Evolutionary conservation across 2,113 vertebrate genomes (phyloP).

Genomic region (Echinops telfairi): DNA sequence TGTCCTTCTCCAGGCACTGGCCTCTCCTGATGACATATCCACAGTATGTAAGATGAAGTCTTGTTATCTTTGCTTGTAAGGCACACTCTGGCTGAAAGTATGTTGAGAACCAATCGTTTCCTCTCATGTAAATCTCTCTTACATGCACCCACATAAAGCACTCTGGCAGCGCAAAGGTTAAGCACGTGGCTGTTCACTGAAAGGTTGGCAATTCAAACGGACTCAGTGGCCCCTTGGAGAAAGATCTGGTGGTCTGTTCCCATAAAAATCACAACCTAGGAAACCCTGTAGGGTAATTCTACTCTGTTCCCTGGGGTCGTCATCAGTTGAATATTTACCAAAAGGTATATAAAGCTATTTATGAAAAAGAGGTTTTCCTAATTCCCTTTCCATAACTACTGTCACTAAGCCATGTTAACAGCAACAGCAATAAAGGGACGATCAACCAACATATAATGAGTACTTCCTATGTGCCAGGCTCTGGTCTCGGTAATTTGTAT

Average conservation of each 20-base stretch:
- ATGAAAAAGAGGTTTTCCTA: not conserved
- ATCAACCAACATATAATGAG: constrained; percentile 3
- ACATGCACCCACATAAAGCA: too few relatives aligned
- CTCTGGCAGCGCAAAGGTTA: not conserved
- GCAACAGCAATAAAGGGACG: not conserved
- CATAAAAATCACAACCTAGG: not conserved
- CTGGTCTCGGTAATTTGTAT: not conserved
- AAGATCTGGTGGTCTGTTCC: not conserved
- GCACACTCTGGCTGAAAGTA: too few relatives aligned
- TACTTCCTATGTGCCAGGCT: not conserved
- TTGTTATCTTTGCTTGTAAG: too few relatives aligned
- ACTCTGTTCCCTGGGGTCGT: not conserved
- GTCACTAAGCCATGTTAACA: not conserved
- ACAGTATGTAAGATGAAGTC: too few relatives aligned
- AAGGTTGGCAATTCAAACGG: not conserved
- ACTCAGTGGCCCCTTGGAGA: not conserved
- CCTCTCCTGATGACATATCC: too few relatives aligned
- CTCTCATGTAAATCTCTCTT: too few relatives aligned
- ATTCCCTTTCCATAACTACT: not conserved
- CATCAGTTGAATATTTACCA: not conserved
- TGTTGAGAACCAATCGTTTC: too few relatives aligned
- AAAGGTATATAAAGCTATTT: not conserved
- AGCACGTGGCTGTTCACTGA: not conserved
- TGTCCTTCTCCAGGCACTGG: too few relatives aligned
- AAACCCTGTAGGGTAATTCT: not conserved